Evolutionary conservation across 2,888 invertebrate species (phyloP).

Genomic region (Sesia bembeciformis): DNA sequence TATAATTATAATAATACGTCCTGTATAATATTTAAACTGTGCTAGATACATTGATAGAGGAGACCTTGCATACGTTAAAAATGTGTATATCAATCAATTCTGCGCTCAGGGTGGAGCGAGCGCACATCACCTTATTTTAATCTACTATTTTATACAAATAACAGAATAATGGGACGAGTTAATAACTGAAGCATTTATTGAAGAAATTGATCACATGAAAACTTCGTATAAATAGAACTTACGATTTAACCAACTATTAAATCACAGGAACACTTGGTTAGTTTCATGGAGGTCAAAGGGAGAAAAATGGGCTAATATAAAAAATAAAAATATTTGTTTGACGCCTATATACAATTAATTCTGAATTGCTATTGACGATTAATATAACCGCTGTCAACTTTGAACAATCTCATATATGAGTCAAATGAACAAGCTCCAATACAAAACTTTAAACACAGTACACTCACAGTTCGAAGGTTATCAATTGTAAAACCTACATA

Average conservation of each 20-base stretch:
- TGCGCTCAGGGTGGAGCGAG: background rate
- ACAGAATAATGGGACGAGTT: background rate
- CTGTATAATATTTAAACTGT: no score
- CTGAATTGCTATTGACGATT: no score
- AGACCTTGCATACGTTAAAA: background rate
- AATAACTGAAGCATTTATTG: background rate
- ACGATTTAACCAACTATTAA: no score
- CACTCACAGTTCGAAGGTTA: background rate
- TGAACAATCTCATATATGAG: background rate
- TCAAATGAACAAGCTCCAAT: conserved; percentile 15
- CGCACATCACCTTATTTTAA: background rate
- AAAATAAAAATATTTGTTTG: no score
- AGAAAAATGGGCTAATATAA: background rate
- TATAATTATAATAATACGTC: no score
- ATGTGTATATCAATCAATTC: background rate
- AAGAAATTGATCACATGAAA: background rate
- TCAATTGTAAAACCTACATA: background rate
- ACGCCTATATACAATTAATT: no score
- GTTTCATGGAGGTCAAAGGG: background rate
- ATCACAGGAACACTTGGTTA: background rate
- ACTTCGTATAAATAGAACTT: background rate
- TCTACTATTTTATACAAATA: background rate
- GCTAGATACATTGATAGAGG: background rate
- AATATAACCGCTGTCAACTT: no score
- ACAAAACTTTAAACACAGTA: conserved; percentile 1